Conservation (phyloP, 2,888 invertebrate genomes). For the Campopleginae sp. region DNA sequence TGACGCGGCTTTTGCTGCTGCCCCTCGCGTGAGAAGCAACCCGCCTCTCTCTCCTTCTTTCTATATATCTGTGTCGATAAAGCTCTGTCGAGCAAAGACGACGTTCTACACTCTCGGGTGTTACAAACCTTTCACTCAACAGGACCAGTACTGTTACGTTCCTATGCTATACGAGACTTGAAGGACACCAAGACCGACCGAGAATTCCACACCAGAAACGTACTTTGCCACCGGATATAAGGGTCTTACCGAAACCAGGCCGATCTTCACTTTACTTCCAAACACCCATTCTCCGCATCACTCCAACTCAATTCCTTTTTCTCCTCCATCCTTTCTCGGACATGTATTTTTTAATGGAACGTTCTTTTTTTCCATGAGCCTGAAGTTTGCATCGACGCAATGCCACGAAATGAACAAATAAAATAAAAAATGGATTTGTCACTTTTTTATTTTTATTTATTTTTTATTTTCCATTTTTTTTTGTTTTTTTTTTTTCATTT, state of each 20-base stretch:
- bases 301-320: background rate
- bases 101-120: slow-evolving; percentile 14
- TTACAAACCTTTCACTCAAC: slow-evolving; percentile 33
- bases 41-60: too few species aligned
- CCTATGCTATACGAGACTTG: slow-evolving; percentile 1
- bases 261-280: slow-evolving; percentile 33
- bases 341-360: background rate
- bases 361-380: background rate
- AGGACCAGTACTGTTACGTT: slow-evolving; percentile 32
- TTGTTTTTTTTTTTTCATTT: too few species aligned
- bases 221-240: slow-evolving; percentile 69
- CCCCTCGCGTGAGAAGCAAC: slow-evolving; percentile 36
- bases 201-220: slow-evolving; percentile 62
- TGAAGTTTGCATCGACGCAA: too few species aligned
- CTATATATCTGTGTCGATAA: slow-evolving; percentile 16
- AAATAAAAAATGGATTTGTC: too few species aligned
- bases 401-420: too few species aligned
- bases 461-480: too few species aligned
- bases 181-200: slow-evolving; percentile 3
- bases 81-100: slow-evolving; percentile 25
- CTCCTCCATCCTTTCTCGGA: background rate
- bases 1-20: slow-evolving; percentile 60
- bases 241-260: slow-evolving; percentile 69
- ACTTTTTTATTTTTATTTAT: too few species aligned
- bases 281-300: slow-evolving; percentile 8